These are phyloP conservation scores for Agrypnia vestita DNA, from an alignment of 1,140 invertebrate species.

Conservation along the genomic window DNA sequence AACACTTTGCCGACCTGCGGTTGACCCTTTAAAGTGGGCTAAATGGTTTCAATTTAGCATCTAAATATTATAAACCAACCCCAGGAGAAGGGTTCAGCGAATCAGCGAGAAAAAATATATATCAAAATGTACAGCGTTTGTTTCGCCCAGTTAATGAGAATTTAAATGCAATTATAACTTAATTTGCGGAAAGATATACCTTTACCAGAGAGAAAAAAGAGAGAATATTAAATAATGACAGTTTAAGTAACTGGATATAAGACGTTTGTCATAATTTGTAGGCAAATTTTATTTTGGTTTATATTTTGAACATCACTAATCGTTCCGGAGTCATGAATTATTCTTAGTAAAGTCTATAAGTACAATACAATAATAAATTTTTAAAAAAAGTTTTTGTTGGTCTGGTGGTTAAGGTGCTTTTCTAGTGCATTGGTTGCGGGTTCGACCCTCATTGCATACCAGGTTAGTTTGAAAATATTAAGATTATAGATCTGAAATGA, in stretches of 20 bases:
- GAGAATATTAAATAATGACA: background rate
- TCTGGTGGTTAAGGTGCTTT: no score
- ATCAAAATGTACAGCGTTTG: background rate
- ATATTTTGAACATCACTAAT: background rate
- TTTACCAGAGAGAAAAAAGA: background rate
- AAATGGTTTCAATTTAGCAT: constrained; percentile 20
- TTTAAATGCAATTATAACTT: constrained; percentile 38
- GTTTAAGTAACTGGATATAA: background rate
- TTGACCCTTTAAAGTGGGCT: constrained; percentile 32
- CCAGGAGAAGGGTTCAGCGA: constrained; percentile 7
- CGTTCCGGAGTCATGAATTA: background rate
- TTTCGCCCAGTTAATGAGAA: constrained; percentile 23
- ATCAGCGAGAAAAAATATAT: constrained; percentile 13
- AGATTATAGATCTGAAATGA: no score
- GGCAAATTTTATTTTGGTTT: background rate
- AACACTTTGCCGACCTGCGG: constrained; percentile 18
- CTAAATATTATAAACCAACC: constrained; percentile 20
- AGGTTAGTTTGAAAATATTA: no score
- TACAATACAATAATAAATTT: background rate
- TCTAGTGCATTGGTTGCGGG: no score
- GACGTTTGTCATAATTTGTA: background rate
- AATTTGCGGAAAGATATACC: constrained; percentile 25
- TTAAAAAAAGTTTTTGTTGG: no score
- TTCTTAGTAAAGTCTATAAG: background rate
- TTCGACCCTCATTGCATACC: no score